These are phyloP conservation scores for Macrotrachela quadricornifera DNA, from an alignment of 1,140 invertebrate species.

Conservation along the genomic window DNA sequence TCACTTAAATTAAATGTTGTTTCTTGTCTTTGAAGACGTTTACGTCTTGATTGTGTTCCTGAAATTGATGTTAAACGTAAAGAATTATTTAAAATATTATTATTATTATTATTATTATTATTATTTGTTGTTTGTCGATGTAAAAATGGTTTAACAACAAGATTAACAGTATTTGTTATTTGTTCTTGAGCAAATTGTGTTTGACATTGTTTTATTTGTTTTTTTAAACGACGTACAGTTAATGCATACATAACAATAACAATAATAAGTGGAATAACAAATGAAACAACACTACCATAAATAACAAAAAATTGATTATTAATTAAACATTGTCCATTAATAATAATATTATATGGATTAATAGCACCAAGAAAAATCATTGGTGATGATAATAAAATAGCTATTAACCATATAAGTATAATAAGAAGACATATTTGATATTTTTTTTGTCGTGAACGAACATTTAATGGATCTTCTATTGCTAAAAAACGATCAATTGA, in stretches of 20 bases:
- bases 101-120: too few relatives aligned
- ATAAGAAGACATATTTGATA: background rate
- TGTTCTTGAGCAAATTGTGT: background rate
- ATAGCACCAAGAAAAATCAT: background rate
- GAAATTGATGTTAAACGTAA: background rate
- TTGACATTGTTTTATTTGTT: background rate
- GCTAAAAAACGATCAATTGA: constrained; percentile 7
- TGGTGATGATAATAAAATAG: constrained; percentile 2
- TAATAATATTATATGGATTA: background rate
- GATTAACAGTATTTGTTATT: background rate
- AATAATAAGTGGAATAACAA: constrained; percentile 3
- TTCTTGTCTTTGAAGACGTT: background rate
- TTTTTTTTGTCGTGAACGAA: constrained; percentile 1
- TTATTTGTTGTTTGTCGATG: background rate
- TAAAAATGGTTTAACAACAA: background rate
- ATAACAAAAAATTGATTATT: constrained; percentile 2
- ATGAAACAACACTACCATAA: constrained; percentile 2
- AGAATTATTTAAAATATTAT: background rate
- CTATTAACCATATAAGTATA: background rate
- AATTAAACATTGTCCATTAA: background rate
- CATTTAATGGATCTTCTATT: constrained; percentile 2
- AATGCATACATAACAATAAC: constrained; percentile 5
- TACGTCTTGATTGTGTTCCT: background rate
- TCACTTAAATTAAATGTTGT: background rate
- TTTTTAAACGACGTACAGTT: constrained; percentile 2